Evolutionary conservation across 92 coral and sea anemone species (phyloP), one percentile per base, ranked within the genome.

Genomic region (Siderastrea radians): DNA sequence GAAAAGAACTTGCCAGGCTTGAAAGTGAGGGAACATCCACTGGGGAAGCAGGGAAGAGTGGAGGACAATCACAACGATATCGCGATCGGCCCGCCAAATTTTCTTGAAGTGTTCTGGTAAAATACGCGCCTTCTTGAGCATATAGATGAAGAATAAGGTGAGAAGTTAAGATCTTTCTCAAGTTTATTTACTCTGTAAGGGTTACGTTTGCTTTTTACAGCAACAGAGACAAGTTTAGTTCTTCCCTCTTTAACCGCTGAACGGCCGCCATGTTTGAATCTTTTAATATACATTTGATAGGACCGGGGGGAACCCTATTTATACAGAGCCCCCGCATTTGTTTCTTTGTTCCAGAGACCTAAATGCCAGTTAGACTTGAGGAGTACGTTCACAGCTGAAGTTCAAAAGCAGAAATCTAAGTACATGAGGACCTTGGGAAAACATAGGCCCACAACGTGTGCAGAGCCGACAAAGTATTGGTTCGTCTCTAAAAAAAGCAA

Each of bases 211-310:
- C 12, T 14, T 63, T 63, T 63, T 63, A 63, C 68, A 19, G 12
- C 68, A 63, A 63, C 68, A 63, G 68, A 63, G 68, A 26, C 68
- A 63, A 63, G 12, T 63, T 63, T 63, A 63, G 43, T 14, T 63
- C 43, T 63, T 63, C 68, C 43, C 68, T 15, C 43, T 63, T 63
- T 15, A 63, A 63, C 68, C n/a, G 43, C 68, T 15, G 68, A 63
- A 63, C 68, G 68, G 68, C 68, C 68, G 68, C 68, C 68, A 63
- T 63, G 68, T 63, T 63, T 63, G 68, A 63, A 63, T 26, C 68
- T 63, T 63, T 63, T 63, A 63, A 63, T 63, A 63, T 63, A 63
- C 6, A 63, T 63, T 63, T 63, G 15, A 63, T 63, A 6, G 68
- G 68, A 63, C 15, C 68, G 68, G 68, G 19, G 68, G 68, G 68